These are phyloP conservation scores for Chaitophorus viminalis DNA, from an alignment of 2,888 invertebrate genomes.

Conservation along the genomic window DNA sequence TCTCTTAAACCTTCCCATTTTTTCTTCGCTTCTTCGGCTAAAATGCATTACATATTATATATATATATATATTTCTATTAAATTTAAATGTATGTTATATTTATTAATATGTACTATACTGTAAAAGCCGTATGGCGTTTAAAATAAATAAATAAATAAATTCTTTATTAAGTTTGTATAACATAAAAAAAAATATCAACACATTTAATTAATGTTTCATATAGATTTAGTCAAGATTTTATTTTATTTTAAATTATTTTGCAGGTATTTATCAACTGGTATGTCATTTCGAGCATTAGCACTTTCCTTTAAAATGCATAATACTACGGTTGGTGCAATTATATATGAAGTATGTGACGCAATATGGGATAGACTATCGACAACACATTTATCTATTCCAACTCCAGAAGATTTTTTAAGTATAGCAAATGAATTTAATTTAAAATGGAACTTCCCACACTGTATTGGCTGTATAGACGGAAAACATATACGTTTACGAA, in stretches of 20 bases:
- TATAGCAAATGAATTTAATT: neutral
- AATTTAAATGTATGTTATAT: too few species aligned
- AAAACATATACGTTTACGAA: neutral
- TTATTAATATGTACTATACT: too few species aligned
- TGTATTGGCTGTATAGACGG: neutral
- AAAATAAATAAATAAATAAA: too few species aligned
- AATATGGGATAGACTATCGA: neutral
- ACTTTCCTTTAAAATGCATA: neutral
- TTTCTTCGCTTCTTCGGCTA: neutral
- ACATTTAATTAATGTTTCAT: neutral
- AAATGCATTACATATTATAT: conserved; percentile 5
- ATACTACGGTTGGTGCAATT: neutral
- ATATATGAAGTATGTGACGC: neutral
- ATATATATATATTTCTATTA: too few species aligned
- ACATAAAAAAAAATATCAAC: too few species aligned
- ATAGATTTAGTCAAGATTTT: too few species aligned
- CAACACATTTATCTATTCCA: neutral
- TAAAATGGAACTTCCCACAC: neutral
- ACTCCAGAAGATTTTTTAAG: neutral
- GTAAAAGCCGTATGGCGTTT: too few species aligned
- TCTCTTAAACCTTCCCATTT: neutral
- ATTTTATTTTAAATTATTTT: neutral
- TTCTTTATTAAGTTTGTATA: too few species aligned
- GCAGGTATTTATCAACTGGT: conserved; percentile 14
- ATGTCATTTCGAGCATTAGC: conserved; percentile 19